Percentiles rank a stretch among this genome's conserved stretches.
Conservation (phyloP, 2,888 invertebrate species). For the Thymelicus acteon region DNA sequence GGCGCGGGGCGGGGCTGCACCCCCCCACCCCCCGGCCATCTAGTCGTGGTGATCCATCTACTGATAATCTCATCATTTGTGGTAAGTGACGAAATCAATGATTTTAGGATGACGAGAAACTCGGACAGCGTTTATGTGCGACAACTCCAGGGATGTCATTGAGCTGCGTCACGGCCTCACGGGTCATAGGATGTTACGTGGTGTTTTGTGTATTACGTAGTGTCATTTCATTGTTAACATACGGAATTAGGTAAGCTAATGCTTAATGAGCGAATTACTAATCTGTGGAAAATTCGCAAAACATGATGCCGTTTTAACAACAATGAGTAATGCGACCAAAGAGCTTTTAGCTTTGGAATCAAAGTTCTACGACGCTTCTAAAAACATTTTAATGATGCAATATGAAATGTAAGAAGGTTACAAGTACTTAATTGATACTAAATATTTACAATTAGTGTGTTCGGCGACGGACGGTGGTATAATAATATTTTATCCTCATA, state of each 20-base stretch:
- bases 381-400: not conserved
- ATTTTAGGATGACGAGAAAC: constrained; percentile 23
- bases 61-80: constrained; percentile 39
- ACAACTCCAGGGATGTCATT: not conserved
- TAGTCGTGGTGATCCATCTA: constrained; percentile 45
- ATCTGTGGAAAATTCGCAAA: not conserved
- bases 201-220: not conserved
- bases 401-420: not conserved
- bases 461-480: not conserved
- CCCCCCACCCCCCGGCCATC: constrained; percentile 48
- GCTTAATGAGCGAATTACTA: not conserved
- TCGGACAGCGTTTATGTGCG: constrained; percentile 2
- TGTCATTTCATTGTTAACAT: not conserved
- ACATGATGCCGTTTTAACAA: not conserved
- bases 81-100: constrained; percentile 38
- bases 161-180: not conserved
- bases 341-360: too few relatives aligned
- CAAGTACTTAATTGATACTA: not conserved
- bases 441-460: not conserved
- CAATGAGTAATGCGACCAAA: not conserved
- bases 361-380: too few relatives aligned
- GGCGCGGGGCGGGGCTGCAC: constrained; percentile 60
- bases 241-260: not conserved
- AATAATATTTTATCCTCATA: constrained; percentile 12
- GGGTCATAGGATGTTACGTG: not conserved